Conservation (phyloP, 2,797 vertebrate species). For the Sebastes variabilis region DNA sequence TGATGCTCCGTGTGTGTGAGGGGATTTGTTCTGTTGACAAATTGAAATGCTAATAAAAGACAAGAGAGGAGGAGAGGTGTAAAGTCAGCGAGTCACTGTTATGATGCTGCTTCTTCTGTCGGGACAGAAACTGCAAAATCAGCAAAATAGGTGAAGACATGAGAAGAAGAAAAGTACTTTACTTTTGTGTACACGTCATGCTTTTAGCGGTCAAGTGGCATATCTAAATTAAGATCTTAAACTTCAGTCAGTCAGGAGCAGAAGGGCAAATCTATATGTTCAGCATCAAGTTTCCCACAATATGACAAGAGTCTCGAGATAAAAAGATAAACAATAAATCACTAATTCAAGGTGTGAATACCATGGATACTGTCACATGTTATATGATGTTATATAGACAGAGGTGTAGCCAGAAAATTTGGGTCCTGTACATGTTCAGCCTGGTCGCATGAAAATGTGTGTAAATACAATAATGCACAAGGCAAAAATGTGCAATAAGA, state of each 20-base stretch:
- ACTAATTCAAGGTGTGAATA: not conserved
- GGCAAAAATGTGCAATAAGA: too few species aligned
- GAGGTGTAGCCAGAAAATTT: not conserved
- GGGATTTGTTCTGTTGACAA: slow-evolving; percentile 59
- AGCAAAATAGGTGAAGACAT: slow-evolving; percentile 2
- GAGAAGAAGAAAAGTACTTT: not conserved
- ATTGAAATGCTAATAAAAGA: slow-evolving; percentile 67
- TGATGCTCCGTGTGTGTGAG: slow-evolving; percentile 44
- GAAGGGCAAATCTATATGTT: not conserved
- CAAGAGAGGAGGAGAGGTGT: slow-evolving; percentile 28
- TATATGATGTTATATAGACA: not conserved
- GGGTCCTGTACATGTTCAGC: not conserved
- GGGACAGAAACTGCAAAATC: not conserved
- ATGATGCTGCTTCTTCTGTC: slow-evolving; percentile 31
- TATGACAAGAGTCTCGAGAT: not conserved
- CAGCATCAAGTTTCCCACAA: not conserved
- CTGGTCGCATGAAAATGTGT: too few species aligned
- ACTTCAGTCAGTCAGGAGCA: not conserved
- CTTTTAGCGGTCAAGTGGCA: not conserved
- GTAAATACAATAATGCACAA: too few species aligned
- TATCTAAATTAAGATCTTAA: not conserved
- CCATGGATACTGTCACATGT: not conserved
- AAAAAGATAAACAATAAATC: not conserved
- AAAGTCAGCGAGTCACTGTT: slow-evolving; percentile 38
- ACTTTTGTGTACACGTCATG: not conserved